Evolutionary conservation across 2,888 invertebrate species (phyloP), one percentile per base, ranked within the genome.

Genomic region (Linnaemya tessellans): DNA sequence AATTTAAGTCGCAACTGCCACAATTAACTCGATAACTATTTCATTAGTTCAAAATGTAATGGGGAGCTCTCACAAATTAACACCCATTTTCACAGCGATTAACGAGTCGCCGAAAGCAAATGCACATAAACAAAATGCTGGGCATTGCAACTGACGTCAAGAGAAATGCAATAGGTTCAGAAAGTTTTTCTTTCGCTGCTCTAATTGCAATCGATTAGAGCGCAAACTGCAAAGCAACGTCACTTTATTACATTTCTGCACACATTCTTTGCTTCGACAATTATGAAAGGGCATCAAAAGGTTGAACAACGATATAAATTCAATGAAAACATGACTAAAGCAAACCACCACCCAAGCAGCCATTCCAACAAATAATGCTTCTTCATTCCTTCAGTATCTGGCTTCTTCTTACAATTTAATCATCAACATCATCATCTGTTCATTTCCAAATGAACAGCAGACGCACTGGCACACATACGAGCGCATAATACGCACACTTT

Each of bases 381-480:
- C 25, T 35, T 80, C 49, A n/a, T 51, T 20, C 46, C 25, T 11
- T 30, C 56, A 75, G 65, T 80, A 71, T 75, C 71, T 54, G 67
- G 80, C 75, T 71, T 77, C 70, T 84, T 77, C 71, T 80, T 77
- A 80, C 65, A 75, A 75, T 49, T 67, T 68, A 49, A 65, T 77
- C 80, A 67, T 67, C 71, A 68, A 60, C 58, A 46, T 22, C 68
- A 65, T 70, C 18, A n/a, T n/a, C n/a, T n/a, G n/a, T n/a, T n/a
- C n/a, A 1, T 46, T 75, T 68, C 30, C 68, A 71, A 54, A 43
- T 65, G 46, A 60, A 73, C 25, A 67, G 56, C n/a, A 77, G 62
- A 49, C 68, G 68, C 35, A 64, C 56, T 74, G 54, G 38, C 62
- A 35, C 15, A 56, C 38, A 35, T 46, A 18, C 54, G 38, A 41